A percentile compares a stretch with the other conserved stretches of the same genome.
Evolutionary conservation across 2,113 vertebrate species (phyloP).

Genomic region (Paraplagusia blochii): DNA sequence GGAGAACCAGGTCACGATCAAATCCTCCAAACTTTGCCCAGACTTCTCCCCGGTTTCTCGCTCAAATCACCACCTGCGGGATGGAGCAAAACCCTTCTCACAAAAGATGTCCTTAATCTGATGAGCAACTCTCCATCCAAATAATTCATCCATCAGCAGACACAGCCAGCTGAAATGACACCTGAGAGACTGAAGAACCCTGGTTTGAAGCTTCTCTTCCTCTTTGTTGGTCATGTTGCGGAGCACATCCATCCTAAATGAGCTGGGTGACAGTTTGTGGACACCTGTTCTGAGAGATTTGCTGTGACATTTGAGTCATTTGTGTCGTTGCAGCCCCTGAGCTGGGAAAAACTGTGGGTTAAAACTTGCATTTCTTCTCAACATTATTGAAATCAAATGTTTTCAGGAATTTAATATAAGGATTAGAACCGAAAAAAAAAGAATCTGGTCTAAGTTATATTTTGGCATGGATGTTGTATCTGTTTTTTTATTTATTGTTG

Average conservation of each 20-base stretch:
- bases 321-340: conserved; percentile 27
- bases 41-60: conserved; percentile 7
- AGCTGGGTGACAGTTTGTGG: conserved; percentile 25
- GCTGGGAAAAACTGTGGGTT: conserved; percentile 11
- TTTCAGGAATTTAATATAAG: too few relatives aligned
- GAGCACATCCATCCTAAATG: conserved; percentile 47
- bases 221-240: conserved; percentile 9
- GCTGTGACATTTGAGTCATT: conserved; percentile 60
- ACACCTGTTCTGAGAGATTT: conserved; percentile 36
- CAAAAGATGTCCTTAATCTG: background rate
- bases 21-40: conserved; percentile 16
- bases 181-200: conserved; percentile 15
- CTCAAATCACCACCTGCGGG: background rate
- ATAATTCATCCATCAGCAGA: conserved; percentile 44
- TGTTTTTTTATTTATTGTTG: too few relatives aligned
- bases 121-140: conserved; percentile 16
- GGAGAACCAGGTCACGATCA: conserved; percentile 38
- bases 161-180: conserved; percentile 15
- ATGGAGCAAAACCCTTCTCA: background rate
- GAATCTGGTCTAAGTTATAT: too few relatives aligned
- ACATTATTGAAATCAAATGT: too few relatives aligned
- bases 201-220: background rate
- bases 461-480: too few relatives aligned
- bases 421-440: too few relatives aligned
- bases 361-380: too few relatives aligned